A percentile compares a stretch with the other conserved stretches of the same genome.
phyloP scores from a whole-genome alignment of 2,797 vertebrate genomes.

The Loriculus beryllinus region DNA sequence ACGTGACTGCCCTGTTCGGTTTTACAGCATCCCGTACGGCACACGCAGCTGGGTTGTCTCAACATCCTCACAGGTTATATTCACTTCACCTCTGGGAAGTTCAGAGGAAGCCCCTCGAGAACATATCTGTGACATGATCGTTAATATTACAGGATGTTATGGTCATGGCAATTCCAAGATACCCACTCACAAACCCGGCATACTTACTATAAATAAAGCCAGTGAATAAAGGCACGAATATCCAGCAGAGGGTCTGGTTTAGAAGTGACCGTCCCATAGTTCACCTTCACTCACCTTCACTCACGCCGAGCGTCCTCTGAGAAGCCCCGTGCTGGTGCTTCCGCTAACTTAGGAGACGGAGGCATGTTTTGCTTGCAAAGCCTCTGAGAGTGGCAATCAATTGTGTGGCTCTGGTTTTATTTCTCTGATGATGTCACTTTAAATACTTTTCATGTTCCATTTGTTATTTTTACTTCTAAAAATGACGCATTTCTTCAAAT shows the following conservation, averaged over 20 bases:
- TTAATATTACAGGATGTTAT: background rate
- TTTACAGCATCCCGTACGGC: background rate
- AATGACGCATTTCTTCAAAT: conserved; percentile 80
- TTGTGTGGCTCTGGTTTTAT: conserved; percentile 72
- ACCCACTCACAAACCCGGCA: background rate
- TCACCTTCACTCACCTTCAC: conserved; percentile 74
- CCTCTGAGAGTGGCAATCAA: conserved; percentile 68
- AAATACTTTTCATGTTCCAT: conserved; percentile 81
- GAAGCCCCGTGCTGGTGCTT: conserved; percentile 49
- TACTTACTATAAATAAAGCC: conserved; percentile 26
- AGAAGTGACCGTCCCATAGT: conserved; percentile 10
- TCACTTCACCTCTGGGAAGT: background rate
- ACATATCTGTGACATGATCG: background rate
- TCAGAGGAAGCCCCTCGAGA: background rate
- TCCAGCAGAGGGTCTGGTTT: conserved; percentile 31
- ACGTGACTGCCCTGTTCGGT: background rate
- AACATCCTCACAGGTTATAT: background rate
- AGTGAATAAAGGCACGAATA: conserved; percentile 9
- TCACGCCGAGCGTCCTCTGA: conserved; percentile 9
- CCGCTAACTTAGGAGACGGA: conserved; percentile 47
- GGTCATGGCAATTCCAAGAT: background rate
- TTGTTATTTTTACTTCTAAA: conserved; percentile 82
- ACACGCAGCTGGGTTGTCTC: background rate
- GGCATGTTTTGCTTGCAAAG: conserved; percentile 68
- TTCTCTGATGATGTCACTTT: conserved; percentile 80